A percentile compares a stretch with the other conserved stretches of the same genome.
Conservation (phyloP, 2,888 invertebrate genomes). For the Nasonia oneida region DNA sequence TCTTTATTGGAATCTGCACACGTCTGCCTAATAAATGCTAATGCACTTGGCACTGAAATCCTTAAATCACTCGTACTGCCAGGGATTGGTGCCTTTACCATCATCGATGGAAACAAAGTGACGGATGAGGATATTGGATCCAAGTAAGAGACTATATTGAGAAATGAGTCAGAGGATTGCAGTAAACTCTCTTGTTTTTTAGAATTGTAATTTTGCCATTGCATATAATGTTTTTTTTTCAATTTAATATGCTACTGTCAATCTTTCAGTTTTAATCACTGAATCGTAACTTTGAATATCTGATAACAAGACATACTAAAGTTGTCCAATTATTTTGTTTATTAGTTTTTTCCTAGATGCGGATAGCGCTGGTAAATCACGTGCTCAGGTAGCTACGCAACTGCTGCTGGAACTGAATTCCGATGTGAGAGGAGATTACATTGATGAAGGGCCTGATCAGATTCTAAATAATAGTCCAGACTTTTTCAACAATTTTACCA, state of each 20-base stretch:
- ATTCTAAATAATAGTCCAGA: conserved; percentile 91
- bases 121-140: conserved; percentile 95
- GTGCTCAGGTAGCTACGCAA: conserved; percentile 91
- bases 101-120: conserved; percentile 93
- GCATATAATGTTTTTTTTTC: too few relatives aligned
- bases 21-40: conserved; percentile 96
- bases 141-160: conserved; percentile 83
- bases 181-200: neutral
- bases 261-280: too few relatives aligned
- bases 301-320: neutral
- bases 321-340: conserved; percentile 30
- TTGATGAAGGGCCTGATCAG: conserved; percentile 93
- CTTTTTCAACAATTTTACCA: conserved; percentile 92
- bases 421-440: conserved; percentile 95
- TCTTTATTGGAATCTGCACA: conserved; percentile 91
- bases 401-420: conserved; percentile 93
- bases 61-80: conserved; percentile 97
- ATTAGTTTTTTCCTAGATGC: conserved; percentile 93
- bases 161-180: too few relatives aligned
- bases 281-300: too few relatives aligned
- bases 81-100: conserved; percentile 94
- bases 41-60: conserved; percentile 95
- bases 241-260: too few relatives aligned
- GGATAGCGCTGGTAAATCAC: conserved; percentile 89
- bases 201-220: neutral